phyloP scores from a whole-genome alignment of 2,797 vertebrate species.

The Luscinia megarhynchos region DNA sequence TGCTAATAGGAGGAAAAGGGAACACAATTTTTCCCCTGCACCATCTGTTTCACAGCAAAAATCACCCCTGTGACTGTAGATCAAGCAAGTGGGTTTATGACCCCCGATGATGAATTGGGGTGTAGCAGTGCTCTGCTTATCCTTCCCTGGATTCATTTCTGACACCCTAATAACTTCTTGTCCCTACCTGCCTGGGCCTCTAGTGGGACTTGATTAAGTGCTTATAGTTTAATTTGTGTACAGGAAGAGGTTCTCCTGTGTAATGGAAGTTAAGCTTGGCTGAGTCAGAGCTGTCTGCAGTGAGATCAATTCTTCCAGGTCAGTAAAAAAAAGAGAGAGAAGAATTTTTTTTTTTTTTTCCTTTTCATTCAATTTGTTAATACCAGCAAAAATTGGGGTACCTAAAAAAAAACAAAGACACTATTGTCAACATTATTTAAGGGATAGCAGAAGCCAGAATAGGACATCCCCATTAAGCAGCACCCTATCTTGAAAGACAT shows the following conservation, averaged over 20 bases:
- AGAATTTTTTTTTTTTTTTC: neutral
- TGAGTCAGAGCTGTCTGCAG: neutral
- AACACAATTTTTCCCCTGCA: neutral
- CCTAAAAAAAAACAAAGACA: neutral
- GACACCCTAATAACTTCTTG: neutral
- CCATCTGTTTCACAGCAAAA: neutral
- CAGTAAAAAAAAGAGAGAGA: neutral
- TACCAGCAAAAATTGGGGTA: neutral
- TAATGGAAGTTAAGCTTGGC: neutral
- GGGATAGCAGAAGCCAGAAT: neutral
- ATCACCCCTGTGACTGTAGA: neutral
- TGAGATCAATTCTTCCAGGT: neutral
- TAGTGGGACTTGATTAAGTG: neutral
- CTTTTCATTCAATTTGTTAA: neutral
- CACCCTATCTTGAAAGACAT: neutral
- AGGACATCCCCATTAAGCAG: neutral
- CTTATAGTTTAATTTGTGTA: neutral
- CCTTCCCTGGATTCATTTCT: neutral
- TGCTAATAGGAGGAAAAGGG: neutral
- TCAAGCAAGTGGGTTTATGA: neutral
- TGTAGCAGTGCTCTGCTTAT: neutral
- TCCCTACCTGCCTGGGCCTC: neutral
- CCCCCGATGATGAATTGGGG: neutral
- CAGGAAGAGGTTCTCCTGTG: neutral
- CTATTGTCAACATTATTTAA: neutral